Base-by-base conservation (phyloP, 2,797 vertebrate species). In the Nothura maculosa region DNA sequence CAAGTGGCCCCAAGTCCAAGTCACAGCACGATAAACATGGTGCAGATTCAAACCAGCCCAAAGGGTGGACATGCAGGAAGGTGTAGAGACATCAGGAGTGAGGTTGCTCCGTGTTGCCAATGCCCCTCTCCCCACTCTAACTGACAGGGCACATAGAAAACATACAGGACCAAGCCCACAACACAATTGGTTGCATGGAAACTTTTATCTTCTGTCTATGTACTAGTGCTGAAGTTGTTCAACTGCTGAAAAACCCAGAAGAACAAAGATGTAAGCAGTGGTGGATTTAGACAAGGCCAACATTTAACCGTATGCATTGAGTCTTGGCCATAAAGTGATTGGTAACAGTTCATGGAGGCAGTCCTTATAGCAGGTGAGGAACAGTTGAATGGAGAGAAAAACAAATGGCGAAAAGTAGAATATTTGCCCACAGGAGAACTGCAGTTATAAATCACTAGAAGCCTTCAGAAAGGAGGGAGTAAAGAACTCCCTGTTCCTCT, bases 311-410 rank as follows among this genome's bases (percentile, higher is more conserved):
- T 12, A 58, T 32, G 3, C 36, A 84, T 52, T 61, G 74, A 80
- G n/a, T 68, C 45, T 64, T 73, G 20, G 77, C 93, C 79, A 36
- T 34, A 82, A 88, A 69, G 30, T 36, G 52, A 61, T 72, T 92
- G 70, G 77, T n/a, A 61, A 54, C 36, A 74, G 70, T n/a, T 10
- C 45, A 16, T 34, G 7, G 57, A 73, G 67, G 69, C 6, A 15
- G 61, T 57, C 63, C 47, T 66, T 52, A n/a, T 4, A 86, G n/a
- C 40, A 84, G n/a, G 83, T 85, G 30, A 52, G 62, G 58, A 90
- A 90, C 47, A 87, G 21, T 7, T 21, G 24, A 87, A 92, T 47
- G 19, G 85, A 77, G 19, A 75, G 76, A 72, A 69, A 42, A 83
- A 28, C 32, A 67, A 72, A 85, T 19, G 15, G 32, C 25, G 6